Evolutionary conservation across 2,888 invertebrate genomes (phyloP).

Genomic region (Anagyrus pseudococci): DNA sequence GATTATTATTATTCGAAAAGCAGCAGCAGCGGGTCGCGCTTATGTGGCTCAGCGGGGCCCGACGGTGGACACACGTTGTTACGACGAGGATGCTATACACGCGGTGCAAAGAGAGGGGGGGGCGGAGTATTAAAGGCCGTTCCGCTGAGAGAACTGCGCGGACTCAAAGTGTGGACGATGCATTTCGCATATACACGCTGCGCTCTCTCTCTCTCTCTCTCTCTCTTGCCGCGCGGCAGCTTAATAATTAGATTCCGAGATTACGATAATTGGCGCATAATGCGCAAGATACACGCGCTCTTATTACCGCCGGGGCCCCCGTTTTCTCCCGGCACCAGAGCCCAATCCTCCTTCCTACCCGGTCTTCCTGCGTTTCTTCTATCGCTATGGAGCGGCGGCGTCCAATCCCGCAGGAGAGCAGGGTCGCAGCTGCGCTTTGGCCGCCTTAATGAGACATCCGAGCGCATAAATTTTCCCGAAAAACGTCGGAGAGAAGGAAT

Average conservation of each 20-base stretch:
- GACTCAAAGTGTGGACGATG: conserved; percentile 13
- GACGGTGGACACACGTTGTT: no score
- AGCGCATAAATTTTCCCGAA: conserved; percentile 29
- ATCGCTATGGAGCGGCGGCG: conserved; percentile 4
- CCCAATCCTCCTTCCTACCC: no score
- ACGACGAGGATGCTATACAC: no score
- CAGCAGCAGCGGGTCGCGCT: no score
- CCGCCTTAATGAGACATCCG: conserved; percentile 19
- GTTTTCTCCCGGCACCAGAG: no score
- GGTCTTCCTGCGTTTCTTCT: no score
- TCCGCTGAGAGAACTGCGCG: not conserved
- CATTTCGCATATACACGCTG: conserved; percentile 33
- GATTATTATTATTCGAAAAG: no score
- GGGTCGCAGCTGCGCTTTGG: not conserved
- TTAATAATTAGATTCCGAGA: conserved; percentile 46
- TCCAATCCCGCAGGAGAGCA: not conserved
- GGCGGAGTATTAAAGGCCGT: not conserved
- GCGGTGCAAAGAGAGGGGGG: not conserved
- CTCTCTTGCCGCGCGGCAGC: conserved; percentile 15
- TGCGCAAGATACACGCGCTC: conserved; percentile 42
- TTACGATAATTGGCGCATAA: conserved; percentile 50
- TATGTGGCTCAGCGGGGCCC: no score
- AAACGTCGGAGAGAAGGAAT: not conserved
- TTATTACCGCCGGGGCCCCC: conserved; percentile 32
- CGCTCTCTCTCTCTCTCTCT: no score